These are phyloP conservation scores for Turnix velox DNA, from an alignment of 2,113 vertebrate species.

Conservation along the genomic window DNA sequence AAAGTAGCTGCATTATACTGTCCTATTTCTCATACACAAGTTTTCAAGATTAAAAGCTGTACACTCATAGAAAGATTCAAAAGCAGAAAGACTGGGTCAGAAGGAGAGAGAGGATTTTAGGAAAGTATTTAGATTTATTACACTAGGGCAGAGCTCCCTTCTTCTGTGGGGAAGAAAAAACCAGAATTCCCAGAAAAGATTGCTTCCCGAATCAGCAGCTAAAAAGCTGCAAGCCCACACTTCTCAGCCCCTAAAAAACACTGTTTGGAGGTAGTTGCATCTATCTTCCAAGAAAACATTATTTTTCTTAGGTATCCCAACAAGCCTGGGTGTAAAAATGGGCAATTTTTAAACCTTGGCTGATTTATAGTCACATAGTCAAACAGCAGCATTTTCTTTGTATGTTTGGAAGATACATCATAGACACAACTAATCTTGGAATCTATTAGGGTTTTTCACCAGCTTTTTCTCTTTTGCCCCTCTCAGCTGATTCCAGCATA, in stretches of 20 bases:
- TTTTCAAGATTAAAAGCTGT: background rate
- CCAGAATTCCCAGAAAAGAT: background rate
- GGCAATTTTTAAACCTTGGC: background rate
- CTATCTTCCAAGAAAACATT: background rate
- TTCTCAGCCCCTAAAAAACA: background rate
- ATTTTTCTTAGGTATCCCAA: background rate
- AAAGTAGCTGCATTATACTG: background rate
- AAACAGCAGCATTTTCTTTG: background rate
- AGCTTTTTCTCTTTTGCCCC: background rate
- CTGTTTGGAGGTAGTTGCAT: background rate
- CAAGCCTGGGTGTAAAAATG: background rate
- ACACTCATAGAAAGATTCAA: background rate
- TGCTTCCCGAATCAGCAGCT: background rate
- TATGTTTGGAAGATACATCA: background rate
- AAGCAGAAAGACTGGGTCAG: background rate
- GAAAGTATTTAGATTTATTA: background rate
- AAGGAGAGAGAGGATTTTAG: background rate
- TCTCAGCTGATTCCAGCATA: background rate
- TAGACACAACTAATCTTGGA: background rate
- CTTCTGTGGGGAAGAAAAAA: background rate
- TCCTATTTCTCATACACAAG: background rate
- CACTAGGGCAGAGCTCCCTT: background rate
- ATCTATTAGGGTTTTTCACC: background rate
- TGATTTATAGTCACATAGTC: background rate
- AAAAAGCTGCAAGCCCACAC: background rate